Conservation (phyloP, 53 echinoderm and acorn worm genomes). For the Antedon mediterranea region DNA sequence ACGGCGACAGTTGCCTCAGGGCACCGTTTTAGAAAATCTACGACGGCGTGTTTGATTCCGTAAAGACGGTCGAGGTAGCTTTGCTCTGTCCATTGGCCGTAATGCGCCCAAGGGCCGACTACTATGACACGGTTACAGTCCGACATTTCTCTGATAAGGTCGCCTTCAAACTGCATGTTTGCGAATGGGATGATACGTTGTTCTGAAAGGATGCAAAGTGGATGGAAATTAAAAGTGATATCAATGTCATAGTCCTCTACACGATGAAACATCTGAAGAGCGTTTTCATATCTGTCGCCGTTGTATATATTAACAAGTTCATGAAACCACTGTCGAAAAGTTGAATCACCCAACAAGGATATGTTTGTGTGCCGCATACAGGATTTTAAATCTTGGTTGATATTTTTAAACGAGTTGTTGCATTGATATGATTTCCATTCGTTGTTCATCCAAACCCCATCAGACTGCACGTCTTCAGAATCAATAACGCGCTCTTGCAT, state of each 20-base stretch:
- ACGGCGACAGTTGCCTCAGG: background rate
- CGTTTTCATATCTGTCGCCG: background rate
- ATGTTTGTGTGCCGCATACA: background rate
- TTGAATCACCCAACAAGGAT: background rate
- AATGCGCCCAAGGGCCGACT: background rate
- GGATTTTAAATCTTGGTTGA: background rate
- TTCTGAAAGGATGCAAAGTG: background rate
- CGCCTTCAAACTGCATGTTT: background rate
- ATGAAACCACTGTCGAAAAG: background rate
- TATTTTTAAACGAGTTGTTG: background rate
- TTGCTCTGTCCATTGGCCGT: background rate
- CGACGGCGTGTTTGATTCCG: background rate
- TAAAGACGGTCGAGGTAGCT: background rate
- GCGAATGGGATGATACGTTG: background rate
- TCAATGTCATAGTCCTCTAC: background rate
- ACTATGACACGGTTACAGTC: background rate
- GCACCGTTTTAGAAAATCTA: background rate
- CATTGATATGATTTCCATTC: background rate
- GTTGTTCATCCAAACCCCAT: background rate
- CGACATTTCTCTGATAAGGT: background rate
- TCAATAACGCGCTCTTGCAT: too few species aligned
- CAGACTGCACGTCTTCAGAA: too few species aligned
- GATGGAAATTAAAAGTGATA: background rate
- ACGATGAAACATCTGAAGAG: background rate
- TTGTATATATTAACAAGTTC: background rate